Percentiles rank a stretch among this genome's conserved stretches.
Evolutionary conservation across 2,113 vertebrate species (phyloP).

Genomic region (Suncus etruscus): DNA sequence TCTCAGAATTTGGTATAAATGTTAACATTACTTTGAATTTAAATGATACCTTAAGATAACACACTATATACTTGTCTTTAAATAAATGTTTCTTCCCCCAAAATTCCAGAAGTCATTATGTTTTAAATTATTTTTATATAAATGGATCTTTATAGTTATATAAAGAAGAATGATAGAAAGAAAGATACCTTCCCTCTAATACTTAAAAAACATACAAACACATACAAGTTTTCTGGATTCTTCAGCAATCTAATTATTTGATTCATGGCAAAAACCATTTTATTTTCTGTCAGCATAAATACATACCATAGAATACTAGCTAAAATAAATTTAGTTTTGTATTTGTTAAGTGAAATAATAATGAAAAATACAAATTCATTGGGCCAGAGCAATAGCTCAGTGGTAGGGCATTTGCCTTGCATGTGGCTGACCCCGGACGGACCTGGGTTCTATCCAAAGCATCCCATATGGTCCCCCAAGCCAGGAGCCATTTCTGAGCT

Average conservation of each 20-base stretch:
- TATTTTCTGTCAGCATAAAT: neutral
- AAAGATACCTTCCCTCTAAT: neutral
- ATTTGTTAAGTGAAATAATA: too few relatives aligned
- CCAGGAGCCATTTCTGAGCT: too few relatives aligned
- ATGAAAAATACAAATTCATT: too few relatives aligned
- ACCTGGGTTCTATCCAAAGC: too few relatives aligned
- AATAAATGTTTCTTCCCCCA: neutral
- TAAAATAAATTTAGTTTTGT: conserved; percentile 6
- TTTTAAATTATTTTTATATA: conserved; percentile 20
- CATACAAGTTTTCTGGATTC: neutral
- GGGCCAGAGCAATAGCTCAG: neutral
- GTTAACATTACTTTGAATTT: neutral
- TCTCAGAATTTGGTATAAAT: neutral
- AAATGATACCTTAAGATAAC: neutral
- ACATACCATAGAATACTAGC: neutral
- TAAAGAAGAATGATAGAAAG: neutral
- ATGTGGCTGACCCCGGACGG: too few relatives aligned
- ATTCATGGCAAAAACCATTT: neutral
- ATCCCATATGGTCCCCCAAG: too few relatives aligned
- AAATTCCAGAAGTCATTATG: neutral
- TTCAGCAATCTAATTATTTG: conserved; percentile 2
- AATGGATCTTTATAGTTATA: neutral
- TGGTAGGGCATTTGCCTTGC: too few relatives aligned
- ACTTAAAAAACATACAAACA: neutral
- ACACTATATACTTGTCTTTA: neutral